Evolutionary conservation across 2,797 vertebrate genomes (phyloP).

Genomic region (Loris lydekkerianus): DNA sequence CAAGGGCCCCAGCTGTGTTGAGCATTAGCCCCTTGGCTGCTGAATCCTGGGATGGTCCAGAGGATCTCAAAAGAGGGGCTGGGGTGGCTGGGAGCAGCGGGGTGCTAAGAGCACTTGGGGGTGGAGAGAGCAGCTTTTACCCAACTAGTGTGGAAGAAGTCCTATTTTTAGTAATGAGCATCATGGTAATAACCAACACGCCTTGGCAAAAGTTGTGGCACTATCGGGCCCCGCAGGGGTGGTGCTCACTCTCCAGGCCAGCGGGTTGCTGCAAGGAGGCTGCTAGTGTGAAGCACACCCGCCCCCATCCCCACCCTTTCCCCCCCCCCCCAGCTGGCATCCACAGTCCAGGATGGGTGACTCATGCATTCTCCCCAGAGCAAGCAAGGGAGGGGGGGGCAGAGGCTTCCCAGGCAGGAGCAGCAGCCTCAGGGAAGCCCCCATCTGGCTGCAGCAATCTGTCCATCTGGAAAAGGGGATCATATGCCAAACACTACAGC

Average conservation of each 20-base stretch:
- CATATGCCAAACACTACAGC: neutral
- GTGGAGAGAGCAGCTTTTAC: neutral
- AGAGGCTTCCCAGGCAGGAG: slow-evolving; percentile 26
- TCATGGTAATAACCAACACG: rapidly evolving
- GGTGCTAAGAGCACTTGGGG: rapidly evolving
- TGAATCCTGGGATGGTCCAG: too few relatives aligned
- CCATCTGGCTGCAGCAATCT: slow-evolving; percentile 67
- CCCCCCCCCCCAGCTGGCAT: neutral
- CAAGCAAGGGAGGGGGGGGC: neutral
- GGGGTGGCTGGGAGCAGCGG: neutral
- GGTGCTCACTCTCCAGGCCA: neutral
- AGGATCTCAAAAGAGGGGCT: neutral
- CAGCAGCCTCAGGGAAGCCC: slow-evolving; percentile 65
- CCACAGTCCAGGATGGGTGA: slow-evolving; percentile 5
- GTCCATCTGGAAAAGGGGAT: slow-evolving; percentile 62
- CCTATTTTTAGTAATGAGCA: neutral
- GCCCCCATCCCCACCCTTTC: too few relatives aligned
- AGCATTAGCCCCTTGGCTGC: neutral
- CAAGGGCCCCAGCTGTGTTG: neutral
- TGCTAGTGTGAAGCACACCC: rapidly evolving
- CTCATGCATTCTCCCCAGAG: slow-evolving; percentile 56
- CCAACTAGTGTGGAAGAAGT: too few relatives aligned
- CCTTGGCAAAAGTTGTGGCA: neutral
- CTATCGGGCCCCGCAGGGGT: rapidly evolving
- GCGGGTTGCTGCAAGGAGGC: neutral